phyloP scores from a whole-genome alignment of 2,113 vertebrate genomes.

The Colossoma macropomum region DNA sequence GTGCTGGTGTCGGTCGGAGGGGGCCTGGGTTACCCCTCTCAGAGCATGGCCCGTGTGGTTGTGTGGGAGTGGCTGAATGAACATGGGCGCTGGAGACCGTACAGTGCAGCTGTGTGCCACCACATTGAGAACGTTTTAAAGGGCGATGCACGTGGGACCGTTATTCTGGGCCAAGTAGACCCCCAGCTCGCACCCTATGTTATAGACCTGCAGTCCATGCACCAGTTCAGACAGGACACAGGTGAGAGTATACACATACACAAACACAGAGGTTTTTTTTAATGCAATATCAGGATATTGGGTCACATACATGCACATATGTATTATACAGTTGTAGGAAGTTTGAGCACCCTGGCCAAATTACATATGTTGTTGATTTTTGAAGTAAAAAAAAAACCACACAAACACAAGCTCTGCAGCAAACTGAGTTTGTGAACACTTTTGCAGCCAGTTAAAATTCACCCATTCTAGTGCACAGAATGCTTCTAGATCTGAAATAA shows the following conservation, averaged over 20 bases:
- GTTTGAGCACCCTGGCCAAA: too few relatives aligned
- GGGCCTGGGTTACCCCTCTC: slow-evolving; percentile 86
- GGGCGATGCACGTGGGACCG: slow-evolving; percentile 86
- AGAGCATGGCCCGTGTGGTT: slow-evolving; percentile 91
- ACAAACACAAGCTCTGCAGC: too few relatives aligned
- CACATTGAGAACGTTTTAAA: slow-evolving; percentile 93
- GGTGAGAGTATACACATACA: slow-evolving; percentile 75
- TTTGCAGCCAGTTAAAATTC: too few relatives aligned
- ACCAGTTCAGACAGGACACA: slow-evolving; percentile 96
- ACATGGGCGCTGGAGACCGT: slow-evolving; percentile 92
- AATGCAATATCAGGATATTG: too few relatives aligned
- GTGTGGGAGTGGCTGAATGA: slow-evolving; percentile 98
- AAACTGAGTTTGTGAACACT: too few relatives aligned
- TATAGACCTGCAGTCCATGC: slow-evolving; percentile 97
- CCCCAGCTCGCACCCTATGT: slow-evolving; percentile 90
- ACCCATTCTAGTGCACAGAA: too few relatives aligned
- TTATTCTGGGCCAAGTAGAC: slow-evolving; percentile 92
- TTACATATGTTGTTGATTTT: too few relatives aligned
- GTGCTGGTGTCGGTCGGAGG: slow-evolving; percentile 65
- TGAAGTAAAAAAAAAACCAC: too few relatives aligned
- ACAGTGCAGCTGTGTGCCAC: slow-evolving; percentile 91
- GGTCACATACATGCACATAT: too few relatives aligned
- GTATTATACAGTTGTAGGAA: too few relatives aligned
- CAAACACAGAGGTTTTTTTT: background rate
- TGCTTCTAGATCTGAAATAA: too few relatives aligned